Base-by-base conservation (phyloP, 2,888 invertebrate genomes). In the Crocallis elinguaria region DNA sequence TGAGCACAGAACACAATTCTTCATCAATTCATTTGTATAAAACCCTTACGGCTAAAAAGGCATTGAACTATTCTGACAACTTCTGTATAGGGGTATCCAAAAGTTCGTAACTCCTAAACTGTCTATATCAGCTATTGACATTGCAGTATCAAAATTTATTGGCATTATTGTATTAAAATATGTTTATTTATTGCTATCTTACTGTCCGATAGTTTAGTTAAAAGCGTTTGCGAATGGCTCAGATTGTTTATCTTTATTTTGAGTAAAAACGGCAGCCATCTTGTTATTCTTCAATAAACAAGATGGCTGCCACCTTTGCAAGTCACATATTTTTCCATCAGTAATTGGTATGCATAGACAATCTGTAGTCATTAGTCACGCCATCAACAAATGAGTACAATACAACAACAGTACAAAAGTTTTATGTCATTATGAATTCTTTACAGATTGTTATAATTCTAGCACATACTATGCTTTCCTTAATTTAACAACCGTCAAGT, bases 1-100 rank as follows among this genome's bases (percentile, higher is more conserved):
- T 89, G 89, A 88, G 88, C 87, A 88, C 84, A 84, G 88, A 88
- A 91, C 90, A 90, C 88, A 87, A 84, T 79, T 74, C n/a, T 73
- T 67, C 46, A 49, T 62, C 63, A 69, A 67, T 62, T 57, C 64
- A 73, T 71, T 75, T 75, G 75, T 81, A 75, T 82, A 75, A 73
- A 80, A 77, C 75, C 79, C 84, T 87, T 86, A 88, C 38, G 64
- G 76, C 86, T 88, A 88, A 81, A 77, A 88, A 88, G 87, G 87
- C 86, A 83, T 78, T 78, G 43, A 29, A 43, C 67, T 69, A 67
- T 66, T 71, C 69, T 75, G 82, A 78, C 77, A 78, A 83, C 77
- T 73, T 84, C 77, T 83, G 80, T 85, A 85, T 80, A 84, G 72
- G 79, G 79, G 67, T 71, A 74, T 85, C 82, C 76, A 85, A 86